These are phyloP conservation scores for Notechis scutatus DNA, from an alignment of 2,113 vertebrate species.

Conservation along the genomic window DNA sequence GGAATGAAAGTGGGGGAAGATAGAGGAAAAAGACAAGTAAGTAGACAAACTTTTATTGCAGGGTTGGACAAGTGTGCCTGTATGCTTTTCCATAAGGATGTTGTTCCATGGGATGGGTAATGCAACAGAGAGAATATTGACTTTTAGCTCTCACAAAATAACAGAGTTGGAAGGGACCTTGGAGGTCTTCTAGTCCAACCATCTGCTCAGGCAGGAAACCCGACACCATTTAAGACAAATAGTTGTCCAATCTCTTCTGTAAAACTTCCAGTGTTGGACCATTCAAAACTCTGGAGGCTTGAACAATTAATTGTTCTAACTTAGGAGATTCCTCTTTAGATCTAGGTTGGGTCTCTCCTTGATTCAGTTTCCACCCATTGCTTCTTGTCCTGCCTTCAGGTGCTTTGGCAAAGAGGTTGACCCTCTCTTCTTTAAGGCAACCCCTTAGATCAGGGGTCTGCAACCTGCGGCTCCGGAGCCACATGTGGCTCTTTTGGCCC, in stretches of 20 bases:
- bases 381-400: not conserved
- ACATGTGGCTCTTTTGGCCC: too few relatives aligned
- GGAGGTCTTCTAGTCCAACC: not conserved
- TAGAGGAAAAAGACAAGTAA: not conserved
- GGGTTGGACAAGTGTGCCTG: not conserved
- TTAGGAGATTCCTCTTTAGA: not conserved
- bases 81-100: not conserved
- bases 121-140: not conserved
- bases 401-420: not conserved
- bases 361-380: too few relatives aligned
- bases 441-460: not conserved
- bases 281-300: not conserved
- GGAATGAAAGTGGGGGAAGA: not conserved
- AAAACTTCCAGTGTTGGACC: not conserved
- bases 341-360: not conserved
- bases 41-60: not conserved
- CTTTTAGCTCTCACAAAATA: not conserved
- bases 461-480: too few relatives aligned
- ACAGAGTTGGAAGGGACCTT: not conserved
- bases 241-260: not conserved
- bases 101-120: not conserved
- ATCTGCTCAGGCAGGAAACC: not conserved
- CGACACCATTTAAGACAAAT: not conserved
- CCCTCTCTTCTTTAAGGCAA: not conserved
- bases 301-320: not conserved